A percentile compares a stretch with the other conserved stretches of the same genome.
These are phyloP conservation scores for Delia radicum DNA, from an alignment of 1,140 invertebrate genomes.

Conservation along the genomic window DNA sequence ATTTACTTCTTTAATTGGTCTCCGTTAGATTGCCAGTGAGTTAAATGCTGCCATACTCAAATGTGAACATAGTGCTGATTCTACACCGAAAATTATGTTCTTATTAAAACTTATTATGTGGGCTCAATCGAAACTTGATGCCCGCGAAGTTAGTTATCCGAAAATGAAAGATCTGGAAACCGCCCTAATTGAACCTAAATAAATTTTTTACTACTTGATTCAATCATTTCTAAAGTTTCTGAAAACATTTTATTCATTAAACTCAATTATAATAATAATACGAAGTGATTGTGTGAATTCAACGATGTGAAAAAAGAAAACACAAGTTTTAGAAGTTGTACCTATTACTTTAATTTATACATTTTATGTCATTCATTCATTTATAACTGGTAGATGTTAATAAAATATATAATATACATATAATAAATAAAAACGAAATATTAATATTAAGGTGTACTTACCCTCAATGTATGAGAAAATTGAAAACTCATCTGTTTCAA, in stretches of 20 bases:
- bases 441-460: no score
- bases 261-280: not conserved
- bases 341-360: conserved; percentile 15
- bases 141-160: conserved; percentile 89
- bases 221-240: not conserved
- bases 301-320: no score
- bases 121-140: conserved; percentile 93
- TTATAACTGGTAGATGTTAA: conserved; percentile 4
- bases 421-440: no score
- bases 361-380: conserved; percentile 14
- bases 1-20: no score
- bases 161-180: conserved; percentile 88
- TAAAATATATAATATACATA: not conserved
- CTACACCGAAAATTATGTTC: conserved; percentile 86
- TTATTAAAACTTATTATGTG: conserved; percentile 90
- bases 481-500: no score
- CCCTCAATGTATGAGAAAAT: no score
- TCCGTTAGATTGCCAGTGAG: conserved; percentile 96
- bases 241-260: not conserved
- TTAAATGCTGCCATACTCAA: conserved; percentile 94
- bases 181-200: conserved; percentile 70
- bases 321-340: not conserved
- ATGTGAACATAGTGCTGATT: conserved; percentile 85
- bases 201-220: conserved; percentile 13
- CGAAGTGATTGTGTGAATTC: no score